Base-by-base conservation (phyloP, 2,888 invertebrate genomes). In the Argyra leucocephala region DNA sequence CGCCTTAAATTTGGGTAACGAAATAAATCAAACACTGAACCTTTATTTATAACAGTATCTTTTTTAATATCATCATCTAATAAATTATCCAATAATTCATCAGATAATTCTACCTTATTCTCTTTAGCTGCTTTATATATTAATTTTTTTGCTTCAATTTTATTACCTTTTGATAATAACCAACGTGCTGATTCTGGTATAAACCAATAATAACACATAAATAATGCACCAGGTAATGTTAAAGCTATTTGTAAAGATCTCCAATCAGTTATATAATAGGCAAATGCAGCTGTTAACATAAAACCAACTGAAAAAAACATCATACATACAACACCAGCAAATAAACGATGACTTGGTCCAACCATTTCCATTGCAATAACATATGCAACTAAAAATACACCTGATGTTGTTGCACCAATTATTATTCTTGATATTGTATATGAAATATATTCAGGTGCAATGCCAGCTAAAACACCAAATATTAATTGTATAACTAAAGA, bases 101-200 rank as follows among this genome's bases (percentile, higher is more conserved):
- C 84, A 0, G 86, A 84, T 71, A 82, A 83, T 73, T 91, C 88
- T 62, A 91, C 76, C 24, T 81, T 80, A 75, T 93, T 93, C 71
- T 84, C 85, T 74, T 85, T 86, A n/a, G 91, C 76, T n/a, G 87
- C 92, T 74, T 84, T 89, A 70, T 86, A 83, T 5, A 91, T 84
- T 68, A 93, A 90, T 12, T 83, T 82, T 0, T 91, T 84, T 0
- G 92, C 88, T 78, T 92, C 89, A 63, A 83, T 83, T 0, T 84
- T 81, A 62, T 87, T 83, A 0, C 91, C 92, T 75, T 92, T 90
- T 48, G 88, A 86, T 92, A 93, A 93, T 9, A 93, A 78, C 93
- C 93, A 93, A 21, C 92, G 84, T 0, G 92, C 91, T 9, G 92
- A 93, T 80, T 93, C 93, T 72, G 93, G 92, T 85, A 93, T 88